Evolutionary conservation across 2,888 invertebrate species (phyloP).

Genomic region (Busseola fusca): DNA sequence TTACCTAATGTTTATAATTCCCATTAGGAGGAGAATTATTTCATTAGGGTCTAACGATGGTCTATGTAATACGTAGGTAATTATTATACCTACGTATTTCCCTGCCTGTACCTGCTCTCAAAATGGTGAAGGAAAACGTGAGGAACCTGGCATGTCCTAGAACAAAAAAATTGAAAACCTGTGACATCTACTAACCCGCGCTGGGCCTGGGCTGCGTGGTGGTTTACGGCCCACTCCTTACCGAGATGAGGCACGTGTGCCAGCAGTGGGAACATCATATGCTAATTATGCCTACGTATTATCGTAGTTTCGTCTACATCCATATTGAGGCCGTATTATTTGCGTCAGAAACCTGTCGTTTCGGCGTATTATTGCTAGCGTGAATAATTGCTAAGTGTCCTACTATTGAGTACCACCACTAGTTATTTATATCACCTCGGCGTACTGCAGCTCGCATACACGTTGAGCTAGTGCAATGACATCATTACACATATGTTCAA

Average conservation of each 20-base stretch:
- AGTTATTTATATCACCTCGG: slow-evolving; percentile 42
- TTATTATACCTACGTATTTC: not conserved
- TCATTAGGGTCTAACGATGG: too few species aligned
- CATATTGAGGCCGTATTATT: slow-evolving; percentile 42
- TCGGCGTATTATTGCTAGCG: slow-evolving; percentile 32
- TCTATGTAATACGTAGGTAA: slow-evolving; percentile 1
- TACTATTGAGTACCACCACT: slow-evolving; percentile 22
- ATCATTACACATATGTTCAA: slow-evolving; percentile 50
- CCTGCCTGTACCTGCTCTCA: not conserved
- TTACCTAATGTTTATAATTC: not conserved
- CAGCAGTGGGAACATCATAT: not conserved
- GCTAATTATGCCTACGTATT: not conserved
- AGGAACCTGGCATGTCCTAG: not conserved
- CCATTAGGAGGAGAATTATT: not conserved
- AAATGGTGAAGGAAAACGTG: not conserved
- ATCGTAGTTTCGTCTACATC: not conserved
- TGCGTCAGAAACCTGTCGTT: slow-evolving; percentile 41
- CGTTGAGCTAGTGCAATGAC: slow-evolving; percentile 41
- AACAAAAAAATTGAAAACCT: not conserved
- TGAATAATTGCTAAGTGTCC: slow-evolving; percentile 28
- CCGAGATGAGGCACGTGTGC: not conserved
- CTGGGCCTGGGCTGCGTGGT: not conserved
- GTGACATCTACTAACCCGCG: not conserved
- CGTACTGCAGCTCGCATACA: slow-evolving; percentile 35
- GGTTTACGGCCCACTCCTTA: not conserved